A percentile compares a stretch with the other conserved stretches of the same genome.
Conservation (phyloP, 2,797 vertebrate species). For the Graptemys geographica region DNA sequence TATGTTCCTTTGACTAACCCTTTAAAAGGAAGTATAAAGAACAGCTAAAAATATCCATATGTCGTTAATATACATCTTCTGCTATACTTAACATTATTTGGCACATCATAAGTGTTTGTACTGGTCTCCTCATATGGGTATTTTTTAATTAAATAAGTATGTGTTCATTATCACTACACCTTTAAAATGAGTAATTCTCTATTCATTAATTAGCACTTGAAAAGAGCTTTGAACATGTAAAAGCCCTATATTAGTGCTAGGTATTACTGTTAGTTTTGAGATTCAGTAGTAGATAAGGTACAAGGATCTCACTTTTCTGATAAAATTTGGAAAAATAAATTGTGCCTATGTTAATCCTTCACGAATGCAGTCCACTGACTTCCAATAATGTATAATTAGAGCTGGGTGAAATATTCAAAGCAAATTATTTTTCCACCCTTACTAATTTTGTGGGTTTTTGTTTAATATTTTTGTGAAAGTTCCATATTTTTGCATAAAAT, state of each 20-base stretch:
- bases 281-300: neutral
- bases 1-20: neutral
- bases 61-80: neutral
- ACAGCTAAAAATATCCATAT: neutral
- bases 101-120: neutral
- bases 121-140: neutral
- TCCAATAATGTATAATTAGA: neutral
- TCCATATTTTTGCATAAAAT: neutral
- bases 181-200: neutral
- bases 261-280: neutral
- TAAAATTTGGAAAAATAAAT: neutral
- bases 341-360: neutral
- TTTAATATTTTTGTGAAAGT: neutral
- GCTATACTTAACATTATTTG: neutral
- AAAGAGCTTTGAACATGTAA: conserved; percentile 17
- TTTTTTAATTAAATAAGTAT: neutral
- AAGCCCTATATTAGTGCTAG: neutral
- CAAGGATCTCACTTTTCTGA: neutral
- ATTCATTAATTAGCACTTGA: neutral
- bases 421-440: neutral
- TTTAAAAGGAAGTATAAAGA: accelerated
- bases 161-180: neutral
- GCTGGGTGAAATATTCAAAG: neutral
- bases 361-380: neutral
- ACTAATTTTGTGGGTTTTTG: neutral